Conservation (phyloP, 2,888 invertebrate genomes). For the Volucella zonaria region DNA sequence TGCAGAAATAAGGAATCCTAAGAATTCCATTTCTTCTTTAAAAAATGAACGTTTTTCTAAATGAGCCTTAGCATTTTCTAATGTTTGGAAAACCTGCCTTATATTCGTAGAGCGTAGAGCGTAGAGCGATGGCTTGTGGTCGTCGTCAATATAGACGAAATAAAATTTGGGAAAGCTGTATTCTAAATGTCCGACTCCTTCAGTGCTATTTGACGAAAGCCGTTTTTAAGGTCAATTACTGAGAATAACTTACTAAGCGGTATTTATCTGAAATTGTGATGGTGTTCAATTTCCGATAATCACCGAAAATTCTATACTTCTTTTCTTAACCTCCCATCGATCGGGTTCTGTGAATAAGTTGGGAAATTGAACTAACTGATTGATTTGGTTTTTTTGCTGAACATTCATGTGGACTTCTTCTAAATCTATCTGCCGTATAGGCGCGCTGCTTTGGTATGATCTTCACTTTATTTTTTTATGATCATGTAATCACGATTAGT, state of each 20-base stretch:
- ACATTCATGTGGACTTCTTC: background rate
- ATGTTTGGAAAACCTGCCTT: constrained; percentile 33
- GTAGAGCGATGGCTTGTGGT: too few relatives aligned
- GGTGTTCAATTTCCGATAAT: constrained; percentile 33
- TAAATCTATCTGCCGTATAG: background rate
- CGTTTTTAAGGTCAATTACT: constrained; percentile 38
- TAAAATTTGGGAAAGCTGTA: constrained; percentile 57
- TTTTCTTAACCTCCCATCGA: constrained; percentile 13
- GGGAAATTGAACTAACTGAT: constrained; percentile 1
- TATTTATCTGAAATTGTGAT: constrained; percentile 33
- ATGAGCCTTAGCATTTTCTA: constrained; percentile 22
- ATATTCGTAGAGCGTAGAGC: constrained; percentile 47
- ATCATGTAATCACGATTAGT: background rate
- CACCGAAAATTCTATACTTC: constrained; percentile 26
- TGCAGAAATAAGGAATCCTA: constrained; percentile 47
- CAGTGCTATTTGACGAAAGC: constrained; percentile 60
- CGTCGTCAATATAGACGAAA: constrained; percentile 64
- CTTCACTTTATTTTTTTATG: background rate
- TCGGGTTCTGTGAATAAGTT: constrained; percentile 10
- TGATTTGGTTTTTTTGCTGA: background rate
- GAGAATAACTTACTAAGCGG: constrained; percentile 12
- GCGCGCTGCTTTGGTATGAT: too few relatives aligned
- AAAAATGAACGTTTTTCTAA: constrained; percentile 56
- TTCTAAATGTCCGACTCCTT: constrained; percentile 48
- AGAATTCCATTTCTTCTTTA: constrained; percentile 46